These are phyloP conservation scores for Pristionchus arcanus DNA, from an alignment of 2,888 invertebrate genomes.

Conservation along the genomic window DNA sequence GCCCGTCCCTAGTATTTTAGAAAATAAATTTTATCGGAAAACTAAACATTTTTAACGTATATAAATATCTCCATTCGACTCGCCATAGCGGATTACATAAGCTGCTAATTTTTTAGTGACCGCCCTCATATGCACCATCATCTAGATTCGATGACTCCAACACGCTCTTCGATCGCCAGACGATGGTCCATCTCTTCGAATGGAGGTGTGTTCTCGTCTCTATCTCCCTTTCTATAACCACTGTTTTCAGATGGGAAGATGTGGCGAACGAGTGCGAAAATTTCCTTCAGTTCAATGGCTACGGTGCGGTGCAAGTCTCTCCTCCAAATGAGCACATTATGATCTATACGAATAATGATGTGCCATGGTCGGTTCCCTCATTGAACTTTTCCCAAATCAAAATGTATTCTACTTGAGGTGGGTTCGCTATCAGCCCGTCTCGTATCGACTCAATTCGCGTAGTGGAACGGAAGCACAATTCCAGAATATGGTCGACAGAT, in stretches of 20 bases:
- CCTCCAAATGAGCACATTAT: constrained; percentile 79
- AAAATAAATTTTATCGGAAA: too few relatives aligned
- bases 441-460: constrained; percentile 86
- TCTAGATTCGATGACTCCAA: constrained; percentile 73
- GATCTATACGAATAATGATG: constrained; percentile 69
- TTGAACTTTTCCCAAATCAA: not conserved
- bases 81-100: too few relatives aligned
- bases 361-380: constrained; percentile 87
- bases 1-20: too few relatives aligned
- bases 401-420: constrained; percentile 83
- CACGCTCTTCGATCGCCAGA: constrained; percentile 75
- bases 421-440: constrained; percentile 91
- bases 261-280: constrained; percentile 89
- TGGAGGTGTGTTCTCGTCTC: constrained; percentile 83
- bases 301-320: constrained; percentile 84
- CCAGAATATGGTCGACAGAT: constrained; percentile 87
- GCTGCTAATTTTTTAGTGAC: too few relatives aligned
- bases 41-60: too few relatives aligned
- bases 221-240: too few relatives aligned
- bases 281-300: constrained; percentile 87
- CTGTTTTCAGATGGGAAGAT: constrained; percentile 83
- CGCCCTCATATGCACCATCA: not conserved
- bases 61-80: too few relatives aligned
- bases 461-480: constrained; percentile 88
- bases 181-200: constrained; percentile 84